These are phyloP conservation scores for Lasioglossum malachurum DNA, from an alignment of 2,888 invertebrate genomes.

Conservation along the genomic window DNA sequence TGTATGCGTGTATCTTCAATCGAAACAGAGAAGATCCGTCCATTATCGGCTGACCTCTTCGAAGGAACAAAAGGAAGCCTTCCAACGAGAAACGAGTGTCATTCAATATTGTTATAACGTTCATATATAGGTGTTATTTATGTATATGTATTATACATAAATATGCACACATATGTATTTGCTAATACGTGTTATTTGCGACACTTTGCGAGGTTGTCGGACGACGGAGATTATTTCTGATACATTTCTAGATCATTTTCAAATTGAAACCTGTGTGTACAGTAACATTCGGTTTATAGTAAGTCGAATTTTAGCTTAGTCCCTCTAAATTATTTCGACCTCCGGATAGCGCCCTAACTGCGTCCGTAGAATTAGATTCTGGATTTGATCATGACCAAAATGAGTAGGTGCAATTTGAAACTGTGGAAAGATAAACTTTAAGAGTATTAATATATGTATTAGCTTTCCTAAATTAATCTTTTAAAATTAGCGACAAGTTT, in stretches of 20 bases:
- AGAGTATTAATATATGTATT: too few species aligned
- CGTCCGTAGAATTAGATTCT: too few species aligned
- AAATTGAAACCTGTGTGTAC: too few species aligned
- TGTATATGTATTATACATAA: background rate
- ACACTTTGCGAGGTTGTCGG: slow-evolving; percentile 36
- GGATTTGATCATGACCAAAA: too few species aligned
- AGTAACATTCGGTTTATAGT: background rate
- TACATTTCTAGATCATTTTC: background rate
- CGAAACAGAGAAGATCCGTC: slow-evolving; percentile 31
- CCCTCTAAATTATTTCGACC: too few species aligned
- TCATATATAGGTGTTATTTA: slow-evolving; percentile 26
- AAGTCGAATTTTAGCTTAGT: background rate
- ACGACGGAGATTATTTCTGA: background rate
- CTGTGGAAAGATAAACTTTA: too few species aligned
- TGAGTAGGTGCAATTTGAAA: too few species aligned
- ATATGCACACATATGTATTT: background rate
- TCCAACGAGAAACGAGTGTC: slow-evolving; percentile 2
- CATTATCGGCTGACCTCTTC: slow-evolving; percentile 24
- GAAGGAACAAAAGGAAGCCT: background rate
- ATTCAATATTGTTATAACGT: background rate
- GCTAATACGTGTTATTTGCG: slow-evolving; percentile 24
- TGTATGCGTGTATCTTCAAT: background rate
- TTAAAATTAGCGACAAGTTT: too few species aligned
- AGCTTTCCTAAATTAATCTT: too few species aligned
- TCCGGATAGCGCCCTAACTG: too few species aligned